A percentile compares a stretch with the other conserved stretches of the same genome.
These are phyloP conservation scores for Pseudopleuronectes americanus DNA, from an alignment of 2,797 vertebrate genomes.

Conservation along the genomic window DNA sequence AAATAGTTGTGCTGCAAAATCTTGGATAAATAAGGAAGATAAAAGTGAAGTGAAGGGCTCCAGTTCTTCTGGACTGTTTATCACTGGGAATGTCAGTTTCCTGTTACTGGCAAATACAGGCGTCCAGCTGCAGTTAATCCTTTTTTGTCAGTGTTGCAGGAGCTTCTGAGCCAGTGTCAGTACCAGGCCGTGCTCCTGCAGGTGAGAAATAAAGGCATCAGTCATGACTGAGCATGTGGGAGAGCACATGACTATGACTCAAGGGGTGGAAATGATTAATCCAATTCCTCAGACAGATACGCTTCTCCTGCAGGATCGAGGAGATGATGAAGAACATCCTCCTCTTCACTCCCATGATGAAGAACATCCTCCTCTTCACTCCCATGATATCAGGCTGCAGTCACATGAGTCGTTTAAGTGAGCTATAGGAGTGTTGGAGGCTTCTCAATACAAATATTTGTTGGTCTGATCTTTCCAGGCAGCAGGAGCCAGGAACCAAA, in stretches of 20 bases:
- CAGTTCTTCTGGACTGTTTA: neutral
- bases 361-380: neutral
- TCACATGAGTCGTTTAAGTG: neutral
- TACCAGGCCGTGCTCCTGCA: conserved; percentile 8
- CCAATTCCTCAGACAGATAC: neutral
- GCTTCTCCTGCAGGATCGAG: neutral
- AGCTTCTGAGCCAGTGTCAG: neutral
- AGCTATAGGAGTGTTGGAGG: neutral
- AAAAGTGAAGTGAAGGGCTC: neutral
- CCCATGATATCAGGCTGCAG: neutral
- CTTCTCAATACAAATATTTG: conserved; percentile 46
- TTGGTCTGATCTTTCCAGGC: conserved; percentile 65
- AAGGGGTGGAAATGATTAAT: conserved; percentile 13
- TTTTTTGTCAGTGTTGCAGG: conserved; percentile 2
- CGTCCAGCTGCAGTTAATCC: neutral
- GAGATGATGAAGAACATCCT: neutral
- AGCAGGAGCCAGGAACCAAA: conserved; percentile 35
- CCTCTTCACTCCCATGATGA: neutral
- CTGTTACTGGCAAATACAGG: too few relatives aligned
- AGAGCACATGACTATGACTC: neutral
- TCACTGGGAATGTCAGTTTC: too few relatives aligned
- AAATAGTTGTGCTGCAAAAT: neutral
- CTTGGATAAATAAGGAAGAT: neutral
- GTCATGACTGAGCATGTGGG: neutral
- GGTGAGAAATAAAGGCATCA: conserved; percentile 7